Evolutionary conservation across 2,797 vertebrate genomes (phyloP).

Genomic region (Phalloptychus januarius): DNA sequence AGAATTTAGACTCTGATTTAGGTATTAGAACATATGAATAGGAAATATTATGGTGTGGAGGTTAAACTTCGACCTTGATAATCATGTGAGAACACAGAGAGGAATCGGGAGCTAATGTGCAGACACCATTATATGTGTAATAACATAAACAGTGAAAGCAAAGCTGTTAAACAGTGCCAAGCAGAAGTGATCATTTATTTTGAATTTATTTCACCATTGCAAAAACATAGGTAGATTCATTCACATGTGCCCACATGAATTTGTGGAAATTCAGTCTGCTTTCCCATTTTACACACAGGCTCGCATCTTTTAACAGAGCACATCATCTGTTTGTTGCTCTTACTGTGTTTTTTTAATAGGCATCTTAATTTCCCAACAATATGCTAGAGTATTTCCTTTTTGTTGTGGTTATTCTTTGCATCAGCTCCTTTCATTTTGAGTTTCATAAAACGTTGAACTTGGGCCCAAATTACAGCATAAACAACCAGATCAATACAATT

Average conservation of each 20-base stretch:
- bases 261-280: background rate
- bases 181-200: background rate
- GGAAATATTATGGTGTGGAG: background rate
- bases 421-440: conserved; percentile 25
- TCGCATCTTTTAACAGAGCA: background rate
- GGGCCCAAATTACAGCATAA: conserved; percentile 27
- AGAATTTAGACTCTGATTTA: background rate
- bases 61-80: background rate
- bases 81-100: background rate
- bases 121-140: background rate
- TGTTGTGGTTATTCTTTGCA: conserved; percentile 3
- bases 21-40: background rate
- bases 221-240: background rate
- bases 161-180: background rate
- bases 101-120: background rate
- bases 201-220: background rate
- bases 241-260: background rate
- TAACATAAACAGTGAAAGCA: background rate
- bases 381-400: conserved; percentile 14
- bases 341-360: conserved; percentile 2
- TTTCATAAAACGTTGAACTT: conserved; percentile 33
- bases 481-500: conserved; percentile 42
- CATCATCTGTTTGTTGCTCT: background rate
- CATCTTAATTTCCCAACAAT: conserved; percentile 4
- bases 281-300: background rate